Base-by-base conservation (phyloP, 2,888 invertebrate genomes). In the Synanthedon formicaeformis region DNA sequence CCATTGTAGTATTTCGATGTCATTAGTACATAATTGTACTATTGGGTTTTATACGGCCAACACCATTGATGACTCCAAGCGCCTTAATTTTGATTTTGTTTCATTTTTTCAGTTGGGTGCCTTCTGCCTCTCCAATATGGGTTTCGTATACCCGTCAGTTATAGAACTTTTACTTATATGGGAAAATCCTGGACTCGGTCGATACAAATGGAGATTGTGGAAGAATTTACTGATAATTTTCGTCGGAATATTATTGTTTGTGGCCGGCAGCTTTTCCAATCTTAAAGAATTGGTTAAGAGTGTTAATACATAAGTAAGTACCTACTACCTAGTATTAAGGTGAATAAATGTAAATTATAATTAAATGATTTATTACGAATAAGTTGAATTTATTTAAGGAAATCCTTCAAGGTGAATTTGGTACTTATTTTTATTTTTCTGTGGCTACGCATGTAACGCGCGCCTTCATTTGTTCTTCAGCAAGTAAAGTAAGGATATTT, bases 101-200 rank as follows among this genome's bases (percentile, higher is more conserved):
- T 34, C 49, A n/a, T 51, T 54, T 61, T 55, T 80, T 11, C 77
- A 87, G 86, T 67, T 87, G 0, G 86, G 86, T n/a, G 81, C 85
- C 0, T 84, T 87, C 60, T 85, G 85, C 48, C 60, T 87, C 4
- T 85, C 85, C 1, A 83, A 81, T 58, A 81, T 86, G 73, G 86
- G 85, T 0, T 87, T 87, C 58, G 83, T 87, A 59, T 87, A 82
- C 56, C 86, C 86, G 0, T 81, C 85, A 0, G 41, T 76, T 3
- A 85, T 86, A 12, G 85, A 86, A n/a, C 64, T 79, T 0, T 60
- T 84, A 0, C 81, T 86, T 0, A 66, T 78, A 0, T 87, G 86
- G 84, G 78, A 84, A 50, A 56, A 57, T 4, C 86, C 86, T 6
- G 86, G 86, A 0, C 62, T 85, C 0, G 86, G 86, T 0, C 59